Percentiles rank a stretch among this genome's conserved stretches.
phyloP scores from a whole-genome alignment of 2,113 vertebrate genomes.

The Semicossyphus pulcher region DNA sequence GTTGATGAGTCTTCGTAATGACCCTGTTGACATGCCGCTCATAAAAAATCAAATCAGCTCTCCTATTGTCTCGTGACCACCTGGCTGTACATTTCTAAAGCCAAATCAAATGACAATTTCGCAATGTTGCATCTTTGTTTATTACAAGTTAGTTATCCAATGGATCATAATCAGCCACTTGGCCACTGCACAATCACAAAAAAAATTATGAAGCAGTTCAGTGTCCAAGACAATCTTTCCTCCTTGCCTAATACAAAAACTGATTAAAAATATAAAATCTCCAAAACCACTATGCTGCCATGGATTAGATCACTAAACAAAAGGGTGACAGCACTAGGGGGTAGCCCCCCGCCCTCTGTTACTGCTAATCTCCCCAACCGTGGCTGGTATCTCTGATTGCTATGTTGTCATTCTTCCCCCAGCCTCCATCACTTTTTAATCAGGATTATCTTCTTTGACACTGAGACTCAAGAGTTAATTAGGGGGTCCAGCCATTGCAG shows the following conservation, averaged over 20 bases:
- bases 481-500: conserved; percentile 47
- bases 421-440: conserved; percentile 75
- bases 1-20: conserved; percentile 7
- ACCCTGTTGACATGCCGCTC: background rate
- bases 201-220: no score
- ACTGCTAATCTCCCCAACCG: conserved; percentile 67
- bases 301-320: conserved; percentile 66
- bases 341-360: conserved; percentile 15
- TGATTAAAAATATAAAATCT: conserved; percentile 12
- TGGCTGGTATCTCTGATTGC: conserved; percentile 65
- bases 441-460: conserved; percentile 77
- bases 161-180: background rate
- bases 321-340: conserved; percentile 42
- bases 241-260: background rate
- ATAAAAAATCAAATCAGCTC: conserved; percentile 32
- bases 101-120: background rate
- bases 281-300: conserved; percentile 16
- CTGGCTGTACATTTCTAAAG: background rate
- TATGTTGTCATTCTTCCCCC: conserved; percentile 52
- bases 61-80: conserved; percentile 18
- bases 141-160: background rate
- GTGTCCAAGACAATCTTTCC: conserved; percentile 14
- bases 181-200: no score
- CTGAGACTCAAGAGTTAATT: conserved; percentile 69
- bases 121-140: background rate